Evolutionary conservation across 2,888 invertebrate genomes (phyloP), one percentile per base, ranked within the genome.

Genomic region (Emmelina monodactyla): DNA sequence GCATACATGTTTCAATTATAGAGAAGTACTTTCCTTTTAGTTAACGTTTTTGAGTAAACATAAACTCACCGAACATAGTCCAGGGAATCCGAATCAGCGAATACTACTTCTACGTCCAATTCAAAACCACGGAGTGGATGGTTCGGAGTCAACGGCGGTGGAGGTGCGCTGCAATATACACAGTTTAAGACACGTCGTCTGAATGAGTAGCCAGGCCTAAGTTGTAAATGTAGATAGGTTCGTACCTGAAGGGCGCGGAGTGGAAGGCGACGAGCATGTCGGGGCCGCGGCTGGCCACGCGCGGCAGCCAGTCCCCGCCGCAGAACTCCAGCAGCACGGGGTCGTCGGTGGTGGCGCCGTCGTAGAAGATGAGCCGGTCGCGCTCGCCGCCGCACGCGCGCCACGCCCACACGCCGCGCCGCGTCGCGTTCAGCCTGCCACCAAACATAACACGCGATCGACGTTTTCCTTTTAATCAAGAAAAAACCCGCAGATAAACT

Each of bases 181-280:
- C 9, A 19, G 19, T 6, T 19, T 9, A 9, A 19, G 19, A 19
- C 9, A 19, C 19, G 5, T 19, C 9, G 9, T 5, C 9, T 19
- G 19, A 6, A 6, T 19, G 5, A 19, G 19, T 19, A 19, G 9
- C 19, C 9, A 19, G 5, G 9, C 9, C 19, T 19, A 19, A 19
- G 19, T 5, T 19, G 19, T 19, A 6, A 9, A n/a, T 19, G 5
- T 19, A 19, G 5, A 19, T 19, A 19, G 9, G 9, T 19, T 6
- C 25, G 11, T 9, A 25, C 25, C 25, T 25, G 25, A 25, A 88
- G 0, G 92, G 88, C 9, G 92, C 91, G 14, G 93, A 92, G 62
- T 90, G 89, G 62, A 94, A 93, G 34, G 92, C 92, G 5, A 94
- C 90, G 33, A 93, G 82, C 89, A 94, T 91, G 55, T 89, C 88